Conservation (phyloP, 2,797 vertebrate genomes). For the Hypotaenidia philippensis region DNA sequence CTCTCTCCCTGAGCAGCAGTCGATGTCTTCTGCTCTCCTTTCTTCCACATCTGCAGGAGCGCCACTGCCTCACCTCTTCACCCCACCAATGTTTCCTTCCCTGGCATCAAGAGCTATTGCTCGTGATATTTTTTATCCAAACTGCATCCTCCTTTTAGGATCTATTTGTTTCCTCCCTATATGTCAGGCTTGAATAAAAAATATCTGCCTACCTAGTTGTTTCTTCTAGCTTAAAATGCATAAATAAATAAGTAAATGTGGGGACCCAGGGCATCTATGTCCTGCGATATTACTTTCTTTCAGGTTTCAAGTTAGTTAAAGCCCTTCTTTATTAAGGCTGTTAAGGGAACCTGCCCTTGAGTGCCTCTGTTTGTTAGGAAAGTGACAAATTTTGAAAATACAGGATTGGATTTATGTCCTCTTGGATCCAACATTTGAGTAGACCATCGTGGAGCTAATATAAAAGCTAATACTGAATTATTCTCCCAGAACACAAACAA, state of each 20-base stretch:
- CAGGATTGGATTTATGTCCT: neutral
- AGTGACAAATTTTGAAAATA: neutral
- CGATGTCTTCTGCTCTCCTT: neutral
- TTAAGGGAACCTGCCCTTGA: neutral
- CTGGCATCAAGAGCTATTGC: accelerated
- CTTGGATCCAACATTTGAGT: neutral
- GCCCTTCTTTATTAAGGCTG: neutral
- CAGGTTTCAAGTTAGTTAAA: neutral
- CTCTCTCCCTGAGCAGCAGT: neutral
- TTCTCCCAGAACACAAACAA: neutral
- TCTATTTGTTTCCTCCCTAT: accelerated
- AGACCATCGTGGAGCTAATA: neutral
- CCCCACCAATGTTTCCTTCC: no score
- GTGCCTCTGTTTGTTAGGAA: neutral
- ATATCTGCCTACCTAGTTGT: neutral
- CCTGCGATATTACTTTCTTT: neutral
- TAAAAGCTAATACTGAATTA: neutral
- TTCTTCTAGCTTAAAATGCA: neutral
- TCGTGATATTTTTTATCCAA: accelerated
- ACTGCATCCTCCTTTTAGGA: neutral
- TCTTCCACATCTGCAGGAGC: no score
- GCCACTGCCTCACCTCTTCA: neutral
- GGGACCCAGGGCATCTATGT: no score
- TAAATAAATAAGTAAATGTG: neutral
- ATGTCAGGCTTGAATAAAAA: neutral